Evolutionary conservation across 1,140 invertebrate species (phyloP), one percentile per base, ranked within the genome.

Genomic region (Ditylenchus dipsaci): DNA sequence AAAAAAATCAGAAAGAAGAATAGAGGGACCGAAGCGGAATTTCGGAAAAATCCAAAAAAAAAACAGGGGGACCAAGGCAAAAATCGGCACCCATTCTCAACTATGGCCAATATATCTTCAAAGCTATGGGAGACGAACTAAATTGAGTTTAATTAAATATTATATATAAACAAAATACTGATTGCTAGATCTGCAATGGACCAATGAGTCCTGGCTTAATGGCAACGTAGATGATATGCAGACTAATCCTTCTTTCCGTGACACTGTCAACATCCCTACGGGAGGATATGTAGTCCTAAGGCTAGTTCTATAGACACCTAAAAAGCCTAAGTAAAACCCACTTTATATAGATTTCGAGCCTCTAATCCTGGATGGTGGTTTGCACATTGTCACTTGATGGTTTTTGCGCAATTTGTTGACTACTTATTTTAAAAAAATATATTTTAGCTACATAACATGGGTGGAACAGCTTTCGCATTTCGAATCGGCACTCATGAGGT

Each of bases 391-490:
- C 76, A 77, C 64, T 61, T 76, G 42, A 66, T 73, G 49, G 59
- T 76, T 30, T 38, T 11, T n/a, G 15, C 3, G 63, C 74, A 1
- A 65, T 71, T 17, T 76, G 65, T 73, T 78, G 43, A 47, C 72
- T 70, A 42, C 72, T 71, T 0, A 66, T 75, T 59, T 74, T 66
- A 33, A 72, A 75, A 47, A 33, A 75, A 38, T n/a, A 68, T 38
- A 30, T 65, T 67, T 67, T 64, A 76, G 75, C 43, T 76, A 17
- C 77, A 78, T 47, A 58, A 76, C 33, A 79, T 79, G 76, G 76
- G 78, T 30, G 76, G 76, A 29, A 80, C 76, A 53, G 78, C 78
- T n/a, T 78, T 78, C 58, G 72, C 75, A 7, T 78, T 71, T 29
- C 73, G 76, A 21, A 63, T 78, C 13, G 76, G 76, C 8, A 68